Base-by-base conservation (phyloP, 2,888 invertebrate species). In the Linnaemya vulpina region DNA sequence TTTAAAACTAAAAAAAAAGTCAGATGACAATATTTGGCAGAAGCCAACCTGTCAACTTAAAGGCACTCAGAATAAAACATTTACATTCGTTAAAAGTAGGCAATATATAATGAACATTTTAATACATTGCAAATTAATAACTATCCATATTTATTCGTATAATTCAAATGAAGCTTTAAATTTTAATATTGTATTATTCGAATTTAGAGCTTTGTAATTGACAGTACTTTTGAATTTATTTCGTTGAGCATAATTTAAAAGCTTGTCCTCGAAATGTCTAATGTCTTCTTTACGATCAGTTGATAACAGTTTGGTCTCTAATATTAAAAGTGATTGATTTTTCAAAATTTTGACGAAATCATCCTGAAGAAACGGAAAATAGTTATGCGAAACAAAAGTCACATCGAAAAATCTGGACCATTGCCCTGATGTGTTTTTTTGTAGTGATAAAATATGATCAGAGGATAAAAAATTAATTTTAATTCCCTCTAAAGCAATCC, bases 221-320 rank as follows among this genome's bases (percentile, higher is more conserved):
- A 92, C 89, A 0, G 94, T 90, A 68, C 92, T 92, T 43, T 93
- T 92, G 40, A 95, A 93, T 65, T 94, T 93, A 0, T 93, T 93
- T 3, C 93, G 92, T 4, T 93, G 93, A 0, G 95, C 93, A 30
- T 93, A 93, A 67, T 93, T 93, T 86, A 93, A 93, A 58, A 96
- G 93, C 88, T 94, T 94, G 0, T 94, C 92, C 1, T 93, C 94
- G 89, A 94, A 95, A 4, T 94, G 93, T 68, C 94, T 92, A 10
- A 96, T 93, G 40, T 94, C 93, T 13, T 96, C 95, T 83, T 94
- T 94, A 67, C 94, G 94, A 58, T 94, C 90, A 75, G 95, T 92
- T 83, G 95, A 93, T 89, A 94, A 95, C 88, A 95, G 94, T 80
- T 94, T 94, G 15, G 95, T 95, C 92, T 97, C 97, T 89, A 96